Evolutionary conservation across 2,888 invertebrate species (phyloP), one percentile per base, ranked within the genome.

Genomic region (Cylindroiulus punctatus): DNA sequence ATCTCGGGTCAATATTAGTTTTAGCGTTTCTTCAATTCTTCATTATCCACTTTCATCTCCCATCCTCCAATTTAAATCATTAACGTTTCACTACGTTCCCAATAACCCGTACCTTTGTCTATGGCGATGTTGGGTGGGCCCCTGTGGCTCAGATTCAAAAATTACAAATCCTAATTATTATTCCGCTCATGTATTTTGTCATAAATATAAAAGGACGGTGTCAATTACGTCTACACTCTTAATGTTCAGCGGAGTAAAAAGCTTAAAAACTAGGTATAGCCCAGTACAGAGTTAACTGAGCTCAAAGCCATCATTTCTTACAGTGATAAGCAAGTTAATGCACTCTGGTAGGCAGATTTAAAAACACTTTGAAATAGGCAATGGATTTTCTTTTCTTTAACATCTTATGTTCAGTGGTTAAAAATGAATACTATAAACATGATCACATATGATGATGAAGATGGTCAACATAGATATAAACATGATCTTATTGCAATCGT

Each of bases 91-190:
- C 83, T 44, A 83, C 44, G 26, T 76, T 76, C 30, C 76, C 65
- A 76, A 76, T 76, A 76, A 76, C 76, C 30, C 26, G 14, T 76
- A 76, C 76, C 76, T 76, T 76, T 76, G 76, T 76, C 76, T 76
- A 76, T 76, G 26, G 65, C 22, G 65, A 26, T 17, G 26, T 65
- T 22, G 65, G 65, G 65, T 22, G 76, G 30, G 76, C 30, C 76
- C 30, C 14, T 14, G 76, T 76, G 76, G 76, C 76, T 26, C 26
- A 40, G 26, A 1, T 83, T 40, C 42, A 83, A 83, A 81, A 83
- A 83, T 83, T 83, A 83, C 83, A 83, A 83, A 83, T 83, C 83
- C 44, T 44, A 40, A 83, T 83, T 83, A 83, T 83, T 83, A 83
- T 83, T 83, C 83, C 22, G n/a, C 83, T 83, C 83, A 83, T 83